These are phyloP conservation scores for Meloidogyne hapla DNA, from an alignment of 1,140 invertebrate genomes.

Conservation along the genomic window DNA sequence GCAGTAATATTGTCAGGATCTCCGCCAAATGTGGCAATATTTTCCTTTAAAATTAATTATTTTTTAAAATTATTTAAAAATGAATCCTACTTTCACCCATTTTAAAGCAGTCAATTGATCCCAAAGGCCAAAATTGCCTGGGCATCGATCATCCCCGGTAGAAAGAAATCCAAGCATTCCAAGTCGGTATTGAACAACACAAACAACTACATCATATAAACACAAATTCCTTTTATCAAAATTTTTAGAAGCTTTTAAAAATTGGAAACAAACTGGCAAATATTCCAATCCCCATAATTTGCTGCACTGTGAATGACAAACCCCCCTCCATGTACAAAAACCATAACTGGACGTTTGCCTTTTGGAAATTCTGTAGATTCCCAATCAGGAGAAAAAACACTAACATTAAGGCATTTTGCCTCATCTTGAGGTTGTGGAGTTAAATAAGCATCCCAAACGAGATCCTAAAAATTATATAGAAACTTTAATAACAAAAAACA, in stretches of 20 bases:
- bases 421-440: slow-evolving; percentile 36
- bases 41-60: slow-evolving; percentile 8
- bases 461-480: slow-evolving; percentile 14
- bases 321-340: slow-evolving; percentile 44
- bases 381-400: slow-evolving; percentile 41
- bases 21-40: slow-evolving; percentile 52
- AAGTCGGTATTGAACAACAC: slow-evolving; percentile 90
- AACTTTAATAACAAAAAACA: background rate
- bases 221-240: slow-evolving; percentile 42
- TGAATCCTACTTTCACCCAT: slow-evolving; percentile 68
- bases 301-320: slow-evolving; percentile 43
- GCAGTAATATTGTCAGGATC: slow-evolving; percentile 67
- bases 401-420: slow-evolving; percentile 35
- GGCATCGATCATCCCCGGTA: slow-evolving; percentile 79
- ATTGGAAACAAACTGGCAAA: slow-evolving; percentile 38
- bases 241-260: background rate
- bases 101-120: slow-evolving; percentile 88
- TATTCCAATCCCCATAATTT: slow-evolving; percentile 47
- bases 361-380: slow-evolving; percentile 34
- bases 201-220: slow-evolving; percentile 87
- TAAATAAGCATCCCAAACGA: slow-evolving; percentile 40
- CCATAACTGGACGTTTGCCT: slow-evolving; percentile 40
- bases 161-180: slow-evolving; percentile 73
- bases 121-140: slow-evolving; percentile 83
- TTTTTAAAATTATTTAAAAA: background rate